Evolutionary conservation across 1,140 invertebrate genomes (phyloP), one percentile per base, ranked within the genome.

Genomic region (Meteorus sp.): DNA sequence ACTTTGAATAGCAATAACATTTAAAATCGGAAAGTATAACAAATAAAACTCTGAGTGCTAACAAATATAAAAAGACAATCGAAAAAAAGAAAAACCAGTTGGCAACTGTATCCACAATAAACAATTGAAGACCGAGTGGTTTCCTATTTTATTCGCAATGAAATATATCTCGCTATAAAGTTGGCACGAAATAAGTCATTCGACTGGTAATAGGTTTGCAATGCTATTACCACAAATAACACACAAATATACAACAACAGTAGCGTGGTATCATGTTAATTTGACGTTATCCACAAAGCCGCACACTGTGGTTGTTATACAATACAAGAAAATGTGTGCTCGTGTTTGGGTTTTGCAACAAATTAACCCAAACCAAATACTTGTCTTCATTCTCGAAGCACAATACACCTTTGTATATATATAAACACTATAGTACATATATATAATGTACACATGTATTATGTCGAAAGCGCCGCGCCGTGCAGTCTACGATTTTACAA

Each of bases 181-280:
- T n/a, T n/a, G n/a, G n/a, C n/a, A n/a, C n/a, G n/a, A n/a, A n/a
- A n/a, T n/a, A n/a, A n/a, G n/a, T n/a, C n/a, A n/a, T n/a, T n/a
- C n/a, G n/a, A n/a, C 20, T 29, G 15, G 25, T 19, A 19, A 33
- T 7, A 35, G 13, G 27, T 5, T 4, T 50, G n/a, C 11, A 45
- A 45, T 23, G 4, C 43, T 62, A 56, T 60, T 59, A 31, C 23
- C 25, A 13, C 55, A 53, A 67, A 67, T 65, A 63, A 68, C 44
- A 59, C 60, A 56, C 52, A 45, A 44, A 6, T 43, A 54, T 60
- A 56, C 56, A 52, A 27, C n/a, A n/a, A n/a, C n/a, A n/a, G n/a
- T n/a, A n/a, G 19, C 33, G 60, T 39, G 54, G 4, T 64, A 62
- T 70, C 63, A 70, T 63, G 61, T 64, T 70, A 69, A 70, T 69